Base-by-base conservation (phyloP, 2,888 invertebrate species). In the Didymodactylos carnosus region DNA sequence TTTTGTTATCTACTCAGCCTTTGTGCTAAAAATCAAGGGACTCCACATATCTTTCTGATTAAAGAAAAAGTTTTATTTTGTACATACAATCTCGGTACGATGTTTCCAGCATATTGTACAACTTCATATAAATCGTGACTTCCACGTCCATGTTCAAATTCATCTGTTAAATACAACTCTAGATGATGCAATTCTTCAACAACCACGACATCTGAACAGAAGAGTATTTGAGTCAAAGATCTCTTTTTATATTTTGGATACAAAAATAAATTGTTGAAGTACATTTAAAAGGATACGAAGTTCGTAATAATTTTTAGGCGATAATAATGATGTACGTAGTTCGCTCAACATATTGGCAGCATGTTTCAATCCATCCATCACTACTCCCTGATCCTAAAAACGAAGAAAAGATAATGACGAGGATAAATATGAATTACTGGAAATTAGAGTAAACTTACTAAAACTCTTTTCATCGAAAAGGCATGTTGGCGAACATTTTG, bases 261-360 rank as follows among this genome's bases (percentile, higher is more conserved):
- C n/a, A n/a, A n/a, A n/a, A n/a, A n/a, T n/a, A n/a, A n/a, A n/a
- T n/a, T n/a, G n/a, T n/a, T n/a, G n/a, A n/a, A n/a, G n/a, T n/a
- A n/a, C n/a, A n/a, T 39, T 19, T 39, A 11, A 35, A 35, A 2
- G 89, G 90, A 90, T 89, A 95, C 95, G 99, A 76, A 98, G 87
- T 85, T 98, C 94, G 83, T 99, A 99, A 82, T 99, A 99, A 83
- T 93, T 94, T 83, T 98, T 99, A 0, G 99, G 99, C 16, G 95
- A 94, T 49, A 99, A 86, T 78, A 93, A 85, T 0, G 95, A 94
- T 1, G 97, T 97, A 76, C 97, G 86, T 69, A 99, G 85, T 84
- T 99, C 98, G 53, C 91, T 91, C 3, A 98, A 86, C 95, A 99
- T 97, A 19, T 92, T 91, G 70, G 94, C 93, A 0, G 97, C 98